Base-by-base conservation (phyloP, 1,140 invertebrate species). In the Conus ventricosus region DNA sequence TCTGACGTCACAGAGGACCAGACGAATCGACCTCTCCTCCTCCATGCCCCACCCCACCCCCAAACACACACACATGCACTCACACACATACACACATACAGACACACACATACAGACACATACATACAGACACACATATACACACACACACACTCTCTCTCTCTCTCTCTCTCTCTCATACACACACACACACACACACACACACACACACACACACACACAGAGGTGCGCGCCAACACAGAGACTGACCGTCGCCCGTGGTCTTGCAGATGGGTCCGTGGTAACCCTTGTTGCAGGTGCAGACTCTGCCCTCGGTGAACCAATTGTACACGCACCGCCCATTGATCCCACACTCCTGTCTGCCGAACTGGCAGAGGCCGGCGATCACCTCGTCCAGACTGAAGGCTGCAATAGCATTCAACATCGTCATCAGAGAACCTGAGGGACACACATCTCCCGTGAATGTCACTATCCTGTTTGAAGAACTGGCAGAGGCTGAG, bases 251-350 rank as follows among this genome's bases (percentile, higher is more conserved):
- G 13, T 11, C 5, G 4, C 51, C 80, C 13, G 11, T 8, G 39
- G 5, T 54, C 80, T 54, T 8, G 20, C 80, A 81, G 80, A 81
- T 54, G 23, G 51, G 39, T 10, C 80, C 80, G 13, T 54, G 51
- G 51, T 54, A 51, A 15, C 80, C 80, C 8, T 11, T 5, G 80
- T 15, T 81, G 51, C 80, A 81, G 80, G 51, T 5, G 20, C 80
- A 81, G 10, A 81, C 80, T 54, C 51, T 13, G 7, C 80, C 80
- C 80, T 81, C 80, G 6, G 80, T 81, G 80, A 17, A 81, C 80
- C 80, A 81, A 0, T 51, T 11, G 4, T 17, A 6, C 27, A 81
- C 80, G 20, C 80, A 81, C 51, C 27, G 27, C 10, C 80, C 80
- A 0, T 54, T 53, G 7, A 53, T 10, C 5, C 80, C 80, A 17